These are phyloP conservation scores for Lasioglossum calceatum DNA, from an alignment of 2,888 invertebrate species.

Conservation along the genomic window DNA sequence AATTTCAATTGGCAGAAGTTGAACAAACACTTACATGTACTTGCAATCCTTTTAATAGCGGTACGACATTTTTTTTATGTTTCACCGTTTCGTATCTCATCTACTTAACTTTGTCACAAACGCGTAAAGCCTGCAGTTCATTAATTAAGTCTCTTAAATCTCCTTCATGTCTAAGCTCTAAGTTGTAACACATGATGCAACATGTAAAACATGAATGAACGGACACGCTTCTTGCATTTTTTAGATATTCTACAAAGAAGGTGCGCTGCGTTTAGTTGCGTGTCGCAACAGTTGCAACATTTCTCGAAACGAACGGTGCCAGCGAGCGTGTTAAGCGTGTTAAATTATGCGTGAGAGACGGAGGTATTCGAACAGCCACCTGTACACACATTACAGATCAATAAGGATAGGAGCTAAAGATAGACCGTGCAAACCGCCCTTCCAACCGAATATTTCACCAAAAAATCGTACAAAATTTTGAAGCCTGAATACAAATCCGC, in stretches of 20 bases:
- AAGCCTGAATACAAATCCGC: not conserved
- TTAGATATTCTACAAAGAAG: not conserved
- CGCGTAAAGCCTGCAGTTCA: not conserved
- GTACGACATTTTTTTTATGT: not conserved
- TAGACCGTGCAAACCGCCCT: not conserved
- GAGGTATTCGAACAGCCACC: constrained; percentile 2
- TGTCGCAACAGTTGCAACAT: not conserved
- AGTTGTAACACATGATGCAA: not conserved
- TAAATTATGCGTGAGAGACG: not conserved
- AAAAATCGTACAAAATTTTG: not conserved
- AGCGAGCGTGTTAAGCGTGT: not conserved
- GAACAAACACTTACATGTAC: not conserved
- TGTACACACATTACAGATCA: constrained; percentile 4
- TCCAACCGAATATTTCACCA: not conserved
- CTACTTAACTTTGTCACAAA: not conserved
- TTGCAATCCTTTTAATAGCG: not conserved
- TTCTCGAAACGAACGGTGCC: not conserved
- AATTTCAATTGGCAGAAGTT: not conserved
- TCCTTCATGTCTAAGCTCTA: not conserved
- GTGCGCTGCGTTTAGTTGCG: not conserved
- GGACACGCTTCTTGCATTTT: not conserved
- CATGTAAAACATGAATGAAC: not conserved
- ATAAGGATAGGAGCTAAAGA: not conserved
- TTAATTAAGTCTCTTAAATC: not conserved
- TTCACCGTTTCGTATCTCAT: not conserved